Evolutionary conservation across 2,888 invertebrate species (phyloP), one percentile per base, ranked within the genome.

Genomic region (Keiferia lycopersicella): DNA sequence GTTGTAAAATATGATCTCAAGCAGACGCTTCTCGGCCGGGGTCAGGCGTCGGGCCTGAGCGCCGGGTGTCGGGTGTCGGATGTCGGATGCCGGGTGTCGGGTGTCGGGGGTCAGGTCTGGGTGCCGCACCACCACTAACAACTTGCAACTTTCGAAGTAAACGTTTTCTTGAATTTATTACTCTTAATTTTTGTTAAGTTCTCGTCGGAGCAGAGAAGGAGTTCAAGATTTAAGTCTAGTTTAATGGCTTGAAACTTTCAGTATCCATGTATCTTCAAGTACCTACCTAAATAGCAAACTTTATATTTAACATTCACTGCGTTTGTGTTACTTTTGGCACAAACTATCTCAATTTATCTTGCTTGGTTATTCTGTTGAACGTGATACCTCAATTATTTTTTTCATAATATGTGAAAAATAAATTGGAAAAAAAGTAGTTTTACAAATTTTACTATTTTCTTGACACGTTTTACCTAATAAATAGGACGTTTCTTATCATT

Each of bases 91-190:
- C 45, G 45, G 45, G 45, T n/a, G n/a, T n/a, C 45, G n/a, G 45
- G n/a, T 45, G 45, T 45, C n/a, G 45, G 45, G 45, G n/a, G 45
- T 16, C n/a, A 45, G 45, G 4, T n/a, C 45, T 16, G 45, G 26
- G 26, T 6, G 26, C 26, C 26, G 26, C 26, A 34, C 56, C 16
- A 59, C 59, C 41, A 38, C 59, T 18, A 41, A 41, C 59, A 59
- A 39, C 39, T 41, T 59, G 58, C 16, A 59, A 59, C 59, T 59
- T 41, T 59, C 39, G 14, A 59, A 59, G 26, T 56, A 56, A 56
- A 56, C 56, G 56, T 56, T 56, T 30, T 34, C 56, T 56, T 56
- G 26, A 56, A 56, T 56, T 56, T 56, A 56, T 56, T 56, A 56
- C 56, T 30, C 56, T 56, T 56, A 30, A 56, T 56, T 56, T 56